Conservation (phyloP, 2,113 vertebrate species). For the Entelurus aequoreus region DNA sequence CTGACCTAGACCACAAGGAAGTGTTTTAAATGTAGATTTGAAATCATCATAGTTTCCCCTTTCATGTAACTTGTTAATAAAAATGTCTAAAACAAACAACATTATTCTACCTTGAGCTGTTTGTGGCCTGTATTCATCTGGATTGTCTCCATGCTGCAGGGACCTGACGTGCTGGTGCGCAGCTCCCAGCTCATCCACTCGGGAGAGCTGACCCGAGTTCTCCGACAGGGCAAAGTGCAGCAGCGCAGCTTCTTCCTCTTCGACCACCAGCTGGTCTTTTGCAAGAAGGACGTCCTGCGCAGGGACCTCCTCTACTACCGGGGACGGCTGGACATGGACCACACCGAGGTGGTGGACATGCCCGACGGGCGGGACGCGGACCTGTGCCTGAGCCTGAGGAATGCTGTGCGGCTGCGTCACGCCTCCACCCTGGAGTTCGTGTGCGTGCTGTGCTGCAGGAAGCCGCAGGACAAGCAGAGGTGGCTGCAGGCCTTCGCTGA, state of each 20-base stretch:
- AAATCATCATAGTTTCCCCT: too few species aligned
- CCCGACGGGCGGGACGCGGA: conserved; percentile 83
- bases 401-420: conserved; percentile 84
- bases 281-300: conserved; percentile 93
- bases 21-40: too few species aligned
- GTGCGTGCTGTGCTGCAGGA: conserved; percentile 85
- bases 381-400: conserved; percentile 79
- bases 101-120: neutral
- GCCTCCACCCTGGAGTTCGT: conserved; percentile 74
- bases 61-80: too few species aligned
- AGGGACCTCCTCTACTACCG: conserved; percentile 94
- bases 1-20: too few species aligned
- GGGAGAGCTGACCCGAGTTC: conserved; percentile 83
- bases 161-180: conserved; percentile 82
- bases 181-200: conserved; percentile 96
- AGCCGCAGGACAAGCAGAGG: conserved; percentile 85
- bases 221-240: conserved; percentile 87
- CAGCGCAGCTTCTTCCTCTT: conserved; percentile 96
- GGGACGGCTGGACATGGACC: conserved; percentile 83
- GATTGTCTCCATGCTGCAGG: conserved; percentile 63
- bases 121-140: neutral
- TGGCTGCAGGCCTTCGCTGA: conserved; percentile 85
- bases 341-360: conserved; percentile 75
- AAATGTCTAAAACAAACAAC: too few species aligned
- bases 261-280: conserved; percentile 94